Conservation (phyloP, 2,113 vertebrate genomes). For the Saiga tatarica region DNA sequence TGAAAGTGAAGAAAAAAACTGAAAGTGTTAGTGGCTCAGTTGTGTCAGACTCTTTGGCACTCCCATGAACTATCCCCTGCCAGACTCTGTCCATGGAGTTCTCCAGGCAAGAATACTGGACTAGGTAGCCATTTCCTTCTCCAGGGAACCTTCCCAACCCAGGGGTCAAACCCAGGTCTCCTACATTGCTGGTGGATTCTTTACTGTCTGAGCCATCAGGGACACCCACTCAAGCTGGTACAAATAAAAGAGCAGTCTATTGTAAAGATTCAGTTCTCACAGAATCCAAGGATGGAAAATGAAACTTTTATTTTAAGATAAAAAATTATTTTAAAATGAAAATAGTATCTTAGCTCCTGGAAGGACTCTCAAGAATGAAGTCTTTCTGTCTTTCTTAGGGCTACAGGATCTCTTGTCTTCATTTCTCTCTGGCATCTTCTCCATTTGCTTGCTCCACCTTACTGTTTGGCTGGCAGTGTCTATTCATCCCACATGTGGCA, state of each 20-base stretch:
- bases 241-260: neutral
- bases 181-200: neutral
- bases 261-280: neutral
- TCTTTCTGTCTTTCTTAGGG: neutral
- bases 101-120: neutral
- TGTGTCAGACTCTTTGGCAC: neutral
- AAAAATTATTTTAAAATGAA: neutral
- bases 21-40: neutral
- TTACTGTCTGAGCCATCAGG: neutral
- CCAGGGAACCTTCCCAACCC: neutral
- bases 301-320: neutral
- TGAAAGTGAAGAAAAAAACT: neutral
- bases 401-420: neutral
- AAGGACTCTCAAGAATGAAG: neutral
- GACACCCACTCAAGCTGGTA: neutral
- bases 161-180: neutral
- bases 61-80: neutral
- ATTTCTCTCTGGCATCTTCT: neutral
- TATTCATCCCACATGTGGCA: neutral
- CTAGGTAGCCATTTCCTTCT: neutral
- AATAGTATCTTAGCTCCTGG: neutral
- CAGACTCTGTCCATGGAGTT: neutral
- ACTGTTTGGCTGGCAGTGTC: neutral
- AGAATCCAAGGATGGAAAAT: neutral
- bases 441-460: neutral